Base-by-base conservation (phyloP, 1,140 invertebrate genomes). In the Cydia splendana region DNA sequence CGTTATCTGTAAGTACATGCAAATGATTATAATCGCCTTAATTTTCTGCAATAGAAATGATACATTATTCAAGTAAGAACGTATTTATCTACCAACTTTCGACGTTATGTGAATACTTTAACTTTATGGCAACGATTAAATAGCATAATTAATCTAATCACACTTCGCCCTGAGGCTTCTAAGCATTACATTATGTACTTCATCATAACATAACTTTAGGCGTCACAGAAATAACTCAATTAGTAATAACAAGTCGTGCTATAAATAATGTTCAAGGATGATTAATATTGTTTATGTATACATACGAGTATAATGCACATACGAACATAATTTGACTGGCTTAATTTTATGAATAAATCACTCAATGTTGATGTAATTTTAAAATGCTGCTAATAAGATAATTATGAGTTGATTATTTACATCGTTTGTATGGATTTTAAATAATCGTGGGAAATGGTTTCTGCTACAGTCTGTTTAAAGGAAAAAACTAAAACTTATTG, bases 1-100 rank as follows among this genome's bases (percentile, higher is more conserved):
- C 6, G 30, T 71, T 42, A 38, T 71, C 67, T 71, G 6, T 71
- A 71, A 38, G 30, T 38, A 38, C 34, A 71, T 62, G 57, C n/a
- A 38, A 42, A 42, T 71, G 34, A 38, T 69, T 69, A n/a, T 71
- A 38, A 42, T 12, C 28, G 12, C 9, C 15, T 34, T 34, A 34
- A 34, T 18, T 48, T 48, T 15, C 45, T 15, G 45, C 45, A 48
- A 24, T 0, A 62, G 9, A 62, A 62, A 57, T 15, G 12, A 51
- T 57, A 62, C 57, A 62, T 62, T 62, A 62, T 62, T 62, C 57
- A 24, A 24, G 57, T 62, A 24, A 24, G 9, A 62, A 62, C 9
- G 18, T 24, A 10, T 62, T 62, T 24, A 24, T 62, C n/a, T 62
- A 24, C 18, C 20, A 20, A 24, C 57, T 62, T 62, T 62, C 57